Evolutionary conservation across 2,113 vertebrate genomes (phyloP).

Genomic region (Aspidoscelis tigris): DNA sequence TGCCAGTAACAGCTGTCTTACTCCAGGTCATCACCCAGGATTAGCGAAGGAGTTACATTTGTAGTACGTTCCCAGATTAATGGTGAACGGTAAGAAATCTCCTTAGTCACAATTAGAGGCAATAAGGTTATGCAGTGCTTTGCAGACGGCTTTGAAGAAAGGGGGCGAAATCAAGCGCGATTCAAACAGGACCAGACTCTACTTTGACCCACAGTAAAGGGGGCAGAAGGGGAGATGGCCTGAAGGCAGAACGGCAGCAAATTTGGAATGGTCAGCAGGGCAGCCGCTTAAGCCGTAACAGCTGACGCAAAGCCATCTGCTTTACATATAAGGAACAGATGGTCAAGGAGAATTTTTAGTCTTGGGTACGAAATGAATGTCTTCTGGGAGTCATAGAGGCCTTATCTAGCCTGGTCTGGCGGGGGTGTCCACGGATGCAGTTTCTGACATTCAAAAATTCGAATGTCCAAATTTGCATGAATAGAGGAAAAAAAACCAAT

Average conservation of each 20-base stretch:
- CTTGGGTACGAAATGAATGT: neutral
- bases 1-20: neutral
- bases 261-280: neutral
- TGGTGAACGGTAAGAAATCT: constrained; percentile 16
- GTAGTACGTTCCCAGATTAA: constrained; percentile 34
- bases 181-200: neutral
- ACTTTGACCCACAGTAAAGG: neutral
- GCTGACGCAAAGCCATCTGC: neutral
- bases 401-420: no score
- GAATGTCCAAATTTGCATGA: no score
- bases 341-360: neutral
- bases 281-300: no score
- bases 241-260: no score
- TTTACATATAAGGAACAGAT: neutral
- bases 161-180: neutral
- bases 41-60: constrained; percentile 22
- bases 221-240: neutral
- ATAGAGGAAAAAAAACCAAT: no score
- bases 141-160: neutral
- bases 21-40: constrained; percentile 14
- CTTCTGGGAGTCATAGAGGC: no score
- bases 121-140: constrained; percentile 1
- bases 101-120: constrained; percentile 30
- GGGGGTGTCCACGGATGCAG: no score
- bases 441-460: no score